Evolutionary conservation across 2,797 vertebrate species (phyloP).

Genomic region (Synanceia verrucosa): DNA sequence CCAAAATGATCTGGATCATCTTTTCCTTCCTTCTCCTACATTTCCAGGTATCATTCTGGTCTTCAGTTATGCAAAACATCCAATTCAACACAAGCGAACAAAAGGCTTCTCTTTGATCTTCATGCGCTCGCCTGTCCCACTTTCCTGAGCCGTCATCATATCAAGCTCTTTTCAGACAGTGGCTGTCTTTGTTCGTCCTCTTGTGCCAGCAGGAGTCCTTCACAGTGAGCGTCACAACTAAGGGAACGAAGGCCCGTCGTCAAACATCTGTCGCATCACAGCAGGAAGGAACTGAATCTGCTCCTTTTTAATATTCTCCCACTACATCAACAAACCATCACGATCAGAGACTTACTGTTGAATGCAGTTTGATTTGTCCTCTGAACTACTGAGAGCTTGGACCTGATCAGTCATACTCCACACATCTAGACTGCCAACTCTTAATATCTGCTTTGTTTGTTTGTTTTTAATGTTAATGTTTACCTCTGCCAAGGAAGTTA

Average conservation of each 20-base stretch:
- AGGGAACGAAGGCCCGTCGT: slow-evolving; percentile 26
- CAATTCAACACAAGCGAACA: not conserved
- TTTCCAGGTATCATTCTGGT: not conserved
- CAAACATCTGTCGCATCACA: slow-evolving; percentile 29
- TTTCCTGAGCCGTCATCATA: not conserved
- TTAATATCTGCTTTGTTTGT: not conserved
- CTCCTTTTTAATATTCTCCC: slow-evolving; percentile 7
- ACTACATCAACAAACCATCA: slow-evolving; percentile 29
- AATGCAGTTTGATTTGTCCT: slow-evolving; percentile 27
- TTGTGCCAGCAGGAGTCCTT: slow-evolving; percentile 15
- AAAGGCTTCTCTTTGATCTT: not conserved
- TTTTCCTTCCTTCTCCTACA: not conserved
- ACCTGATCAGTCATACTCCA: too few species aligned
- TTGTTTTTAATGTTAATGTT: too few species aligned
- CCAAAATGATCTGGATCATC: not conserved
- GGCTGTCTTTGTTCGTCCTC: slow-evolving; percentile 4
- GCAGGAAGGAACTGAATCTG: slow-evolving; percentile 5
- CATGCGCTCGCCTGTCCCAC: not conserved
- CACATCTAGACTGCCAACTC: too few species aligned
- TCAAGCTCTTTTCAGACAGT: not conserved
- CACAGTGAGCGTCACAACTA: slow-evolving; percentile 9
- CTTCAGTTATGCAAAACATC: not conserved
- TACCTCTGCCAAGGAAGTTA: too few species aligned
- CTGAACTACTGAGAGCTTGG: slow-evolving; percentile 12
- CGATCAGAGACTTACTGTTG: slow-evolving; percentile 15